These are phyloP conservation scores for Lasioglossum figueresi DNA, from an alignment of 2,888 invertebrate genomes.

Conservation along the genomic window DNA sequence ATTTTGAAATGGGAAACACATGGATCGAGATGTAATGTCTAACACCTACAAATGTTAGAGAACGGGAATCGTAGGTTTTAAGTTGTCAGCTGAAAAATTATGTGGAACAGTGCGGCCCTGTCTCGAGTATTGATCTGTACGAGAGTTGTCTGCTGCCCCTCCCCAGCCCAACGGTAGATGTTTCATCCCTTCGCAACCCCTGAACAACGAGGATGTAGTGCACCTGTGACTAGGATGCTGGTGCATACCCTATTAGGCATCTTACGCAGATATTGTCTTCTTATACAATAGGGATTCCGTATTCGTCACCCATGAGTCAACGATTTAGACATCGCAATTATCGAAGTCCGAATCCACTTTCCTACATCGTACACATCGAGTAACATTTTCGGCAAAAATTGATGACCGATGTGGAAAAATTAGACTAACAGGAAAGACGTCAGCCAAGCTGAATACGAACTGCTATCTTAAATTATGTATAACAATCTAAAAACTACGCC, in stretches of 20 bases:
- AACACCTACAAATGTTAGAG: not conserved
- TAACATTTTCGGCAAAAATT: conserved; percentile 25
- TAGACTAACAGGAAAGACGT: conserved; percentile 12
- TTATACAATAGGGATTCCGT: not conserved
- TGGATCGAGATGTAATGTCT: not conserved
- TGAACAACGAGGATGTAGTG: conserved; percentile 61
- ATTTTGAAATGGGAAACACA: not conserved
- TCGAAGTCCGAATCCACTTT: conserved; percentile 23
- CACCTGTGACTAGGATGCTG: conserved; percentile 62
- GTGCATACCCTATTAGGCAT: conserved; percentile 53
- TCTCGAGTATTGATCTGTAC: conserved; percentile 74
- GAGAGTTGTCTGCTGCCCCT: conserved; percentile 73
- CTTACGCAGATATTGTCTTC: conserved; percentile 25
- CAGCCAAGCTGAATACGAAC: not conserved
- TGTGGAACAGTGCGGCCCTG: conserved; percentile 67
- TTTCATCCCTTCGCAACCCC: conserved; percentile 62
- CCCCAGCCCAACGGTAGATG: conserved; percentile 59
- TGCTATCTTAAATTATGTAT: not conserved
- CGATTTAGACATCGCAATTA: not conserved
- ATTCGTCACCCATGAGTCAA: not conserved
- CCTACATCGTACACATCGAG: not conserved
- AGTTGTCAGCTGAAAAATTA: conserved; percentile 39
- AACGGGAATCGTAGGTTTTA: not conserved
- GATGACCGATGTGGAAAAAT: not conserved
- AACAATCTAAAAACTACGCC: not conserved